Evolutionary conservation across 2,888 invertebrate species (phyloP).

Genomic region (Netelia inedita): DNA sequence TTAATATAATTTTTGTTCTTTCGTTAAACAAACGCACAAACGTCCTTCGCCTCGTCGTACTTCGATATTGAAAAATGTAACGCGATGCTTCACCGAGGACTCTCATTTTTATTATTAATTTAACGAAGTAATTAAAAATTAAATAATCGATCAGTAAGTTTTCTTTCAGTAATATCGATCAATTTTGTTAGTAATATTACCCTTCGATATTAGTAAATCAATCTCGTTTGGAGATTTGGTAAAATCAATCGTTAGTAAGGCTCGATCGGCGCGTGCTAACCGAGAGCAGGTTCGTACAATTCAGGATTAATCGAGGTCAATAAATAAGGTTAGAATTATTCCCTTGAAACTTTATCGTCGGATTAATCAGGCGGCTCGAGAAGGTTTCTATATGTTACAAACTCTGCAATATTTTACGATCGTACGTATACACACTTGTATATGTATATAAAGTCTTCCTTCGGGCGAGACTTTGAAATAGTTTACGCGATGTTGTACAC

Average conservation of each 20-base stretch:
- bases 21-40: conserved; percentile 4
- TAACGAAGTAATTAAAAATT: not conserved
- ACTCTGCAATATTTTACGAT: not conserved
- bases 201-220: not conserved
- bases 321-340: not conserved
- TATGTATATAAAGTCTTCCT: conserved; percentile 50
- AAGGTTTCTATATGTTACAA: not conserved
- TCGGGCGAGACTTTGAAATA: conserved; percentile 68
- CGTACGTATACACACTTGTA: not conserved
- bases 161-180: not conserved
- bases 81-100: conserved; percentile 46
- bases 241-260: conserved; percentile 46
- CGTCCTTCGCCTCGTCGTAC: conserved; percentile 58
- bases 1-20: not conserved
- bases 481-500: conserved; percentile 63
- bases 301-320: not conserved
- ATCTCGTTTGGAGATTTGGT: conserved; percentile 18
- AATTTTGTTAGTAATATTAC: conserved; percentile 16
- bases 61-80: conserved; percentile 26
- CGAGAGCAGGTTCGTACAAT: conserved; percentile 53
- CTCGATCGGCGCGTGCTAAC: conserved; percentile 58
- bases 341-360: not conserved
- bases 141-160: not conserved
- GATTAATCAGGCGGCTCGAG: not conserved
- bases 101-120: conserved; percentile 6